Base-by-base conservation (phyloP, 2,888 invertebrate species). In the Nemotelus nigrinus region DNA sequence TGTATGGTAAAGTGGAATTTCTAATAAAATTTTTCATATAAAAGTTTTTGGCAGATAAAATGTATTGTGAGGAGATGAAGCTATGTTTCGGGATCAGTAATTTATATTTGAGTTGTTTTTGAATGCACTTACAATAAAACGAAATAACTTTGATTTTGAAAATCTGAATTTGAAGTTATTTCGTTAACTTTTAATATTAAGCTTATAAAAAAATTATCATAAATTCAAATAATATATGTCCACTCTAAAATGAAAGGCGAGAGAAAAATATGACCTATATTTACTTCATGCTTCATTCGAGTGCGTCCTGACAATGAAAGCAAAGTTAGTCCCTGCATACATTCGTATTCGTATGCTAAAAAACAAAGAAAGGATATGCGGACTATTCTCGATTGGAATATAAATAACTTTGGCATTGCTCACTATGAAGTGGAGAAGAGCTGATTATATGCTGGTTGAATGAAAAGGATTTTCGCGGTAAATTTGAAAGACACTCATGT, bases 371-470 rank as follows among this genome's bases (percentile, higher is more conserved):
- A 64, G 44, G 10, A 41, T 5, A 64, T 50, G 50, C 44, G 3
- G 44, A 6, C 25, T 44, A 68, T 58, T 47, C 72, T 58, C 72
- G 58, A 72, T 72, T 58, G 72, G 72, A 72, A 72, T 72, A 72
- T 72, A 58, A 72, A 72, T 72, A 72, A 72, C 72, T 68, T 50
- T 71, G 45, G 71, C 71, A 45, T 71, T 57, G 45, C 57, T 57
- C 71, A 58, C 58, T 39, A 25, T 8, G 58, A 39, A n/a, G 72
- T 72, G 25, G 45, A 58, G 10, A n/a, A 50, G 10, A 53, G 4
- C 63, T 43, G 63, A 63, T 63, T 63, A 63, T 25, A 1, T 41
- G 43, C 41, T 10, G 63, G 10, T 41, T 43, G 63, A 43, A 63
- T 63, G 63, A 63, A 63, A 25, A 4, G 43, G 39, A 63, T 63